Evolutionary conservation across 2,113 vertebrate species (phyloP).

Genomic region (Thymallus thymallus): DNA sequence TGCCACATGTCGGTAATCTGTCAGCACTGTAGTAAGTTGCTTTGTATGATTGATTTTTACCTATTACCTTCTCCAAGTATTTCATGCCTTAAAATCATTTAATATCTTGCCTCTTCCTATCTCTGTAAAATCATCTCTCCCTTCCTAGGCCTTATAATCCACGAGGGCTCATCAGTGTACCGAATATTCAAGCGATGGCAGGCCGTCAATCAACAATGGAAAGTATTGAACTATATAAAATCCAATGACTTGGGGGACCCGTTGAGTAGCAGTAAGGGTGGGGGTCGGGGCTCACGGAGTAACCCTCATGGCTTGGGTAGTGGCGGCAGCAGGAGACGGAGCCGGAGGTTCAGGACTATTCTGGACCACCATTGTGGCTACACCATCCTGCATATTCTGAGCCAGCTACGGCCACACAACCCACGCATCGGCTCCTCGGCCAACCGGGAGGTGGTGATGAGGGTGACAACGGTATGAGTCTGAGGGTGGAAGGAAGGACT

Average conservation of each 20-base stretch:
- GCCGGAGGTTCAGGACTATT: slow-evolving; percentile 89
- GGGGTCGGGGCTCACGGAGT: slow-evolving; percentile 74
- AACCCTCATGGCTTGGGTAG: slow-evolving; percentile 77
- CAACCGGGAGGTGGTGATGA: slow-evolving; percentile 91
- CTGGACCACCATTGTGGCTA: slow-evolving; percentile 94
- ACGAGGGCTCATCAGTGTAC: slow-evolving; percentile 91
- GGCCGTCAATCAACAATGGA: slow-evolving; percentile 95
- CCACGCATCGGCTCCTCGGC: slow-evolving; percentile 79
- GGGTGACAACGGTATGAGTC: slow-evolving; percentile 89
- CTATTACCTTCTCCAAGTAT: not conserved
- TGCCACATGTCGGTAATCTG: slow-evolving; percentile 37
- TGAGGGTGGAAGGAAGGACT: not conserved
- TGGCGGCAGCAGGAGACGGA: slow-evolving; percentile 71
- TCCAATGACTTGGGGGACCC: slow-evolving; percentile 89
- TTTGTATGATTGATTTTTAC: slow-evolving; percentile 16
- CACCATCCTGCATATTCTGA: slow-evolving; percentile 91
- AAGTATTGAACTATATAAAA: slow-evolving; percentile 93
- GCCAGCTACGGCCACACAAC: slow-evolving; percentile 86
- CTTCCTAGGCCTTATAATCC: slow-evolving; percentile 84
- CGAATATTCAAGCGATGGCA: slow-evolving; percentile 95
- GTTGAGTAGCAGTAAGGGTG: slow-evolving; percentile 76
- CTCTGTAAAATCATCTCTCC: slow-evolving; percentile 1
- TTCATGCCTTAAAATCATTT: not conserved
- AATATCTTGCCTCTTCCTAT: not conserved
- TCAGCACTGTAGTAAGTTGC: slow-evolving; percentile 28